phyloP scores from a whole-genome alignment of 1,140 invertebrate species.

The Drosophila ambigua region DNA sequence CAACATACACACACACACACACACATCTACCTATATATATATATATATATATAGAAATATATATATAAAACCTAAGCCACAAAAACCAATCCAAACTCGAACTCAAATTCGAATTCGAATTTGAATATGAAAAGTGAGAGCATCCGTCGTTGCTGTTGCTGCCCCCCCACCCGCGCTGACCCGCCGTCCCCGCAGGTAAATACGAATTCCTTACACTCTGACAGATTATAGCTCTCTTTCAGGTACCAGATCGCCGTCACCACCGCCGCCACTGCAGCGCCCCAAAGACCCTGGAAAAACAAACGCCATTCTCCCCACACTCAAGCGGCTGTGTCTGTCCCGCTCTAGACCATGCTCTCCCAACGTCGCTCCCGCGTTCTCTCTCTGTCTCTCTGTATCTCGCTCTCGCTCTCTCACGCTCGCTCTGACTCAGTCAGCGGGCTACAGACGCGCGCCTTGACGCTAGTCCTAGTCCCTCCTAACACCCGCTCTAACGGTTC shows the following conservation, averaged over 20 bases:
- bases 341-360: not conserved
- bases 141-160: too few species aligned
- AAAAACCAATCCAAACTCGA: conserved; percentile 17
- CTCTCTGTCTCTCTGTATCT: conserved; percentile 4
- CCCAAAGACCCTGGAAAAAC: not conserved
- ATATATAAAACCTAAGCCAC: conserved; percentile 7
- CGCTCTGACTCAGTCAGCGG: not conserved
- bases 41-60: not conserved
- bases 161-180: too few species aligned
- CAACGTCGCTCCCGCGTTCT: conserved; percentile 1
- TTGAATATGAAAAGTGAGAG: too few species aligned
- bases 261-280: not conserved
- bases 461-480: not conserved
- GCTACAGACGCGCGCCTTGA: not conserved
- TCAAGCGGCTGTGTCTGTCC: not conserved
- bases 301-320: not conserved
- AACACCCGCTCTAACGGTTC: conserved; percentile 20
- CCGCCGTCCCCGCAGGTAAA: conserved; percentile 61
- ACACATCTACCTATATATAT: not conserved
- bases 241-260: conserved; percentile 17
- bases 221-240: conserved; percentile 51
- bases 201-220: conserved; percentile 43
- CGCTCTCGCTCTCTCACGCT: not conserved
- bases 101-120: too few species aligned
- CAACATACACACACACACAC: too few species aligned